Evolutionary conservation across 92 coral and sea anemone species (phyloP).

Genomic region (Epizoanthus ramosus): DNA sequence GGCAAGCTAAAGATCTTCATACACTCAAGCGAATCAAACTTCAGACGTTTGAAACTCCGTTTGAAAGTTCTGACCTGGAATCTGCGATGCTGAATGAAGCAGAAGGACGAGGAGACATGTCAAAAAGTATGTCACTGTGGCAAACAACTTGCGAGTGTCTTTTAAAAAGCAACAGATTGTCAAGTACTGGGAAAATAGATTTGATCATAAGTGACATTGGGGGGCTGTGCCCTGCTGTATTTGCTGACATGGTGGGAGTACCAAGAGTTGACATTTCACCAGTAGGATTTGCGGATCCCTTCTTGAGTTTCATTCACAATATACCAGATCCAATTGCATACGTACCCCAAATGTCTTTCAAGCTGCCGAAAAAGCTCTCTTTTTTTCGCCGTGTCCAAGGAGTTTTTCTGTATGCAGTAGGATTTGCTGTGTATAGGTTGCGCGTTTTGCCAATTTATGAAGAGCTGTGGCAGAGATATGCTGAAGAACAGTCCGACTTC

Average conservation of each 20-base stretch:
- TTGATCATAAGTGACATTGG: slow-evolving; percentile 80
- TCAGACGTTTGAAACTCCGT: slow-evolving; percentile 57
- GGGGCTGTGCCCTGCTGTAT: slow-evolving; percentile 67
- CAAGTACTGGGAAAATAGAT: slow-evolving; percentile 41
- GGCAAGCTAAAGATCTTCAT: slow-evolving; percentile 47
- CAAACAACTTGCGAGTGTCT: slow-evolving; percentile 62
- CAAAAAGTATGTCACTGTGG: slow-evolving; percentile 55
- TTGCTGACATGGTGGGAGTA: slow-evolving; percentile 73
- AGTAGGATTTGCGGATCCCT: slow-evolving; percentile 73
- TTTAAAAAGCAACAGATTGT: slow-evolving; percentile 41
- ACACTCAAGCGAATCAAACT: not conserved
- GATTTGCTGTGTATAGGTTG: slow-evolving; percentile 44
- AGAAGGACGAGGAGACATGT: slow-evolving; percentile 50
- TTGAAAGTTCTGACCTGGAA: slow-evolving; percentile 52
- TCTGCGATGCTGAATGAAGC: slow-evolving; percentile 58
- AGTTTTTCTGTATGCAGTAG: slow-evolving; percentile 54
- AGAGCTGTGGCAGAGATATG: slow-evolving; percentile 71
- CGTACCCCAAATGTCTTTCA: slow-evolving; percentile 65
- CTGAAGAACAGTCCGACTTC: slow-evolving; percentile 54
- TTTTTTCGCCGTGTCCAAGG: slow-evolving; percentile 61
- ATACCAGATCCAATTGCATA: slow-evolving; percentile 70
- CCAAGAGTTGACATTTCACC: slow-evolving; percentile 81
- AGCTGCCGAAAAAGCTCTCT: slow-evolving; percentile 56
- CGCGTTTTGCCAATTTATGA: slow-evolving; percentile 57
- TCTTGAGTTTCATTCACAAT: slow-evolving; percentile 70